Conservation (phyloP, 2,797 vertebrate genomes). For the Aulostomus chinensis region DNA sequence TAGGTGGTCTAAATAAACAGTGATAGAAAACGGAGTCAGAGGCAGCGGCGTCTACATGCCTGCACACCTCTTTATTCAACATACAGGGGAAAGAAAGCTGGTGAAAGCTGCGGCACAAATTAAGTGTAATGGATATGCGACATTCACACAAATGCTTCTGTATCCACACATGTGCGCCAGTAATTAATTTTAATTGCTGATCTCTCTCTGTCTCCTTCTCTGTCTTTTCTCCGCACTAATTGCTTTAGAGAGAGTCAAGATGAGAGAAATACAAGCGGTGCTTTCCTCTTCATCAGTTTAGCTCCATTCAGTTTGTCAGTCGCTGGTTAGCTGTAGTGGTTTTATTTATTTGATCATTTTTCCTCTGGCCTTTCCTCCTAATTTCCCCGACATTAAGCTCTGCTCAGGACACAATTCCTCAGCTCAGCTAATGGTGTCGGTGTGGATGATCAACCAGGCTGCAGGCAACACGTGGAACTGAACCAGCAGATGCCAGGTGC, state of each 20-base stretch:
- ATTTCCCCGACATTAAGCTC: too few species aligned
- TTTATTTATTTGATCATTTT: too few species aligned
- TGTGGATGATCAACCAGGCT: too few species aligned
- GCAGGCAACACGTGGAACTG: too few species aligned
- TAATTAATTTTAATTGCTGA: conserved; percentile 23
- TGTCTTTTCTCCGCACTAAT: not conserved
- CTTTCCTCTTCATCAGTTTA: conserved; percentile 14
- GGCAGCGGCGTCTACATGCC: not conserved
- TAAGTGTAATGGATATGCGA: not conserved
- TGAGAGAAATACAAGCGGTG: conserved; percentile 13
- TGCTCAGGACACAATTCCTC: too few species aligned
- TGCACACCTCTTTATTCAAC: too few species aligned
- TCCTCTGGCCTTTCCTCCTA: too few species aligned
- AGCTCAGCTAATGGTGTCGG: too few species aligned
- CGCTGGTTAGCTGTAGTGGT: too few species aligned
- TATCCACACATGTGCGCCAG: not conserved
- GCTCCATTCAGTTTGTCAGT: not conserved
- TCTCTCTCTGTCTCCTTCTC: conserved; percentile 4
- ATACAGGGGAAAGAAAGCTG: not conserved
- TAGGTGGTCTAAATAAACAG: too few species aligned
- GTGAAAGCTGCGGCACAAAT: not conserved
- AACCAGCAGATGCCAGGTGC: too few species aligned
- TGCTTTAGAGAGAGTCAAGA: conserved; percentile 5
- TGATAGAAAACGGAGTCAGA: conserved; percentile 37
- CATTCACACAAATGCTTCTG: not conserved